Base-by-base conservation (phyloP, 2,797 vertebrate genomes). In the Gallinago stenura region DNA sequence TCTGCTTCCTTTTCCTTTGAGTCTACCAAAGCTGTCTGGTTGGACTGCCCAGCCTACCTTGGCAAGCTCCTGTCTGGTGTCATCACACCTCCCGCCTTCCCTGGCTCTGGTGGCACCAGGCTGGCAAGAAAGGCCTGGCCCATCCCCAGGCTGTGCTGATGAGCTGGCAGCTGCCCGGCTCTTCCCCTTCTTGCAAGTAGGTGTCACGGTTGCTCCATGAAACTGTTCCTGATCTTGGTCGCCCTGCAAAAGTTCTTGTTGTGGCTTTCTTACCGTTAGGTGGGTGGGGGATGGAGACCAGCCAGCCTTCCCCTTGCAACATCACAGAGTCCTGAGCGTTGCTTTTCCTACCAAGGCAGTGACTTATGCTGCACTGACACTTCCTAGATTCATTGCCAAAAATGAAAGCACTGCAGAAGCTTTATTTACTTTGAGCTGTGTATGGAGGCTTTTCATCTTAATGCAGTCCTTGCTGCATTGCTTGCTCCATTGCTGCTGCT, bases 391-490 rank as follows among this genome's bases (percentile, higher is more conserved):
- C 66, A 58, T 18, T 81, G 14, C 41, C 9, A 57, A 4, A 45
- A 45, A 18, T 0, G 1, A 37, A 61, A 41, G 37, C 30, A 12
- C 22, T 26, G 25, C 11, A 66, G 22, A 58, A 54, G 16, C 7
- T 56, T 15, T 43, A 14, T 65, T 69, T 51, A 7, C 39, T 30
- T 54, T 30, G 24, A 12, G 24, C 35, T 60, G 5, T 7, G 22
- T 11, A 3, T 10, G 30, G 30, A 22, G 10, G 6, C 22, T 50
- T 58, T 88, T 71, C 5, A 14, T 39, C 33, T 58, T 25, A 17
- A 2, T 21, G 8, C 8, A n/a, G 4, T n/a, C 6, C 45, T 82
- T 0, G 2, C 20, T 46, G 12, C 1, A 2, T 15, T 15, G 3
- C 45, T 75, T 75, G 20, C 12, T 80, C 14, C 15, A 3, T 7